These are phyloP conservation scores for Onchidella celtica DNA, from an alignment of 2,888 invertebrate species.

Conservation along the genomic window DNA sequence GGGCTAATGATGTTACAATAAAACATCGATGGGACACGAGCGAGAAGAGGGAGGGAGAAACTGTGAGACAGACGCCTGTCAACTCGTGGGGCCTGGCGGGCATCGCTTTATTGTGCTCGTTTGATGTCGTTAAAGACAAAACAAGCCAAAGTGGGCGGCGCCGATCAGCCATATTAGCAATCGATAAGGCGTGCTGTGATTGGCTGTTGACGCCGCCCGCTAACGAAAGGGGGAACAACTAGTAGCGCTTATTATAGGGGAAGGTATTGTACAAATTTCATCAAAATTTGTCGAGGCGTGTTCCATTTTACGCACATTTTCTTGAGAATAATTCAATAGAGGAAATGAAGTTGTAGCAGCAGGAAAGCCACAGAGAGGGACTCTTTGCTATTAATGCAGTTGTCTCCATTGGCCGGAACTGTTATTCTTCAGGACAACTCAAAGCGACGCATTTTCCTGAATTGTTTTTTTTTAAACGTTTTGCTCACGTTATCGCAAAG, in stretches of 20 bases:
- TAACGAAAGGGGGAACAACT: neutral
- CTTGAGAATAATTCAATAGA: neutral
- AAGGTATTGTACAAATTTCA: constrained; percentile 9
- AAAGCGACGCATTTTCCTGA: too few relatives aligned
- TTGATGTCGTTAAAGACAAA: constrained; percentile 23
- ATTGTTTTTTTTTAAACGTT: too few relatives aligned
- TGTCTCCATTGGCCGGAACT: too few relatives aligned
- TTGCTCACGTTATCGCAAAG: too few relatives aligned
- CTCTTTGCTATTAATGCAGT: too few relatives aligned
- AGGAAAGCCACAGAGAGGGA: too few relatives aligned
- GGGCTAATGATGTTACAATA: constrained; percentile 32
- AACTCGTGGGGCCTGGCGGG: neutral
- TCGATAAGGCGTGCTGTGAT: constrained; percentile 33
- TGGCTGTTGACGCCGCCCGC: constrained; percentile 18
- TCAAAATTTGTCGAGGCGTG: constrained; percentile 16
- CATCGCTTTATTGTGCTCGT: neutral
- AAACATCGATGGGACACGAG: neutral
- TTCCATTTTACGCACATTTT: neutral
- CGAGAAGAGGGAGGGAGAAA: constrained; percentile 23
- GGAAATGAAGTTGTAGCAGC: neutral
- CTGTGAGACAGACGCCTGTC: constrained; percentile 27
- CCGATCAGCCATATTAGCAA: constrained; percentile 24
- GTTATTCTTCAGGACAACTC: too few relatives aligned
- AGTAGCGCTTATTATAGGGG: constrained; percentile 17
- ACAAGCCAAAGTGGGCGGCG: constrained; percentile 31